Evolutionary conservation across 2,888 invertebrate species (phyloP).

Genomic region (Drosophila borborema): DNA sequence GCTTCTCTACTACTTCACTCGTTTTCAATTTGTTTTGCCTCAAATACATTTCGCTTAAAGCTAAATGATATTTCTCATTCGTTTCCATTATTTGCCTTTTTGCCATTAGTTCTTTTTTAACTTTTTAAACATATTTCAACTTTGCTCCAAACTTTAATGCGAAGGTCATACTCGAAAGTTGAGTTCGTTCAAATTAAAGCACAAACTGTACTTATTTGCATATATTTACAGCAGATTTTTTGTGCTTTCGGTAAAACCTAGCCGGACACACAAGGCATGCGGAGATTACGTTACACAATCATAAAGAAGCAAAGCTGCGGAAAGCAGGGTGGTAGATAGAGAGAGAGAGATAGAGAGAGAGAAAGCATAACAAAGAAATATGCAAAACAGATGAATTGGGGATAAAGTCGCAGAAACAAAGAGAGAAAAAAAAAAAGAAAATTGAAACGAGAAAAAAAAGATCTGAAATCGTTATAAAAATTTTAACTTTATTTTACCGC

Average conservation of each 20-base stretch:
- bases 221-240: conserved; percentile 69
- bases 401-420: conserved; percentile 56
- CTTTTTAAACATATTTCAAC: conserved; percentile 14
- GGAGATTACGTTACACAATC: conserved; percentile 68
- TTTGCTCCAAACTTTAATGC: conserved; percentile 52
- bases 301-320: conserved; percentile 32
- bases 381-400: conserved; percentile 81
- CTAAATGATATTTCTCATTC: conserved; percentile 13
- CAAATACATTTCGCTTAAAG: conserved; percentile 3
- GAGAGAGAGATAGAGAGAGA: conserved; percentile 31
- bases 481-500: conserved; percentile 63
- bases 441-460: conserved; percentile 14
- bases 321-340: conserved; percentile 36
- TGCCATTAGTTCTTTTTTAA: conserved; percentile 18
- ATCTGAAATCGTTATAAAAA: conserved; percentile 68
- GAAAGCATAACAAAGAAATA: conserved; percentile 77
- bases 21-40: background rate
- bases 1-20: background rate
- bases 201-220: conserved; percentile 71
- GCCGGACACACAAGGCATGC: conserved; percentile 29
- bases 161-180: conserved; percentile 53
- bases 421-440: background rate
- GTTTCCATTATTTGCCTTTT: conserved; percentile 10
- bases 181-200: conserved; percentile 51
- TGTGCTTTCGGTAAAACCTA: conserved; percentile 11